Conservation (phyloP, 1,140 invertebrate species). For the Megathymus violae region DNA sequence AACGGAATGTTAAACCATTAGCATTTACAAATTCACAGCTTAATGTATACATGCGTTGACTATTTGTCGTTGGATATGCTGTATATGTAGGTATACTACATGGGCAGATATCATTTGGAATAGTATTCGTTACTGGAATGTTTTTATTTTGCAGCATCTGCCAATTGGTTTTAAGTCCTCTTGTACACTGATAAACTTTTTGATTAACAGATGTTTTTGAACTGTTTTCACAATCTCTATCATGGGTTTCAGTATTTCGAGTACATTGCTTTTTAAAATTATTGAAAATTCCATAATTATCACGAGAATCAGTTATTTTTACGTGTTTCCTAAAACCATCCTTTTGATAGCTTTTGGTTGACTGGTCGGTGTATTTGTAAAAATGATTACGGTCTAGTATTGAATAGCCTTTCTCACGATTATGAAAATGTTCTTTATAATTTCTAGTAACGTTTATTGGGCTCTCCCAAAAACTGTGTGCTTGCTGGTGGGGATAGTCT, state of each 20-base stretch:
- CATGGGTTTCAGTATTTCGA: slow-evolving; percentile 35
- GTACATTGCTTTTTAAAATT: slow-evolving; percentile 51
- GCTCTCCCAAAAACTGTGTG: slow-evolving; percentile 32
- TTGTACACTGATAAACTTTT: slow-evolving; percentile 50
- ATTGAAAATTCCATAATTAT: slow-evolving; percentile 44
- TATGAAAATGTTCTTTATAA: slow-evolving; percentile 33
- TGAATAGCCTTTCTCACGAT: slow-evolving; percentile 54
- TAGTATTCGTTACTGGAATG: not conserved
- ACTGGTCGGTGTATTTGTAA: slow-evolving; percentile 38
- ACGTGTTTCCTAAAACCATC: slow-evolving; percentile 45
- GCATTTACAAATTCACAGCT: slow-evolving; percentile 51
- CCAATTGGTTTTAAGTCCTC: slow-evolving; percentile 42
- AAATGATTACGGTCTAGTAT: slow-evolving; percentile 51
- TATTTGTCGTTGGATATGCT: slow-evolving; percentile 29
- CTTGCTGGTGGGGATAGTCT: slow-evolving; percentile 38
- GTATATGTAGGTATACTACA: slow-evolving; percentile 39
- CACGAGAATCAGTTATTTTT: slow-evolving; percentile 26
- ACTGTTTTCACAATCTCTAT: slow-evolving; percentile 10
- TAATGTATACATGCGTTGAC: slow-evolving; percentile 39
- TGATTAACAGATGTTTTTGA: slow-evolving; percentile 13
- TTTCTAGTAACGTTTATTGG: slow-evolving; percentile 43
- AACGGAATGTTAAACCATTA: slow-evolving; percentile 35
- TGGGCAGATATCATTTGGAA: slow-evolving; percentile 41
- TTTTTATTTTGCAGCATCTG: slow-evolving; percentile 11
- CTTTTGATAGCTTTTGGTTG: slow-evolving; percentile 34